A percentile compares a stretch with the other conserved stretches of the same genome.
Evolutionary conservation across 1,140 invertebrate genomes (phyloP).

Genomic region (Aphelinus certus): DNA sequence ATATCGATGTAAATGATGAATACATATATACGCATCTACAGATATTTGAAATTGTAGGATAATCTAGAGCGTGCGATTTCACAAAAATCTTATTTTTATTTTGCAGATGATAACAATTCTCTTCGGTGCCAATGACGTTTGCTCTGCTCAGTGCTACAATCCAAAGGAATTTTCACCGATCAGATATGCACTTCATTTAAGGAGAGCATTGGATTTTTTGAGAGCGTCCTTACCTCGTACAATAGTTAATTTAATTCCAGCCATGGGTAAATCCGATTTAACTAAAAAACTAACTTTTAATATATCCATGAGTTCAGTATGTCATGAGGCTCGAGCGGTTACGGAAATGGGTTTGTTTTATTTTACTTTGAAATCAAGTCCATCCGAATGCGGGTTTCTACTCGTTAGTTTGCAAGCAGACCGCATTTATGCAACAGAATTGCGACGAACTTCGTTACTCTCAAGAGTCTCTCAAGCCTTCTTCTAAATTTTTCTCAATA

Average conservation of each 20-base stretch:
- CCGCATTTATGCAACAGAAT: background rate
- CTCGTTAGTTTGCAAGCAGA: background rate
- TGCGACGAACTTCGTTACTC: background rate
- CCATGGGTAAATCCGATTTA: constrained; percentile 70
- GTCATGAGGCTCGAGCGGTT: background rate
- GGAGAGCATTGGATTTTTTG: constrained; percentile 74
- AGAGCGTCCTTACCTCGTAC: constrained; percentile 75
- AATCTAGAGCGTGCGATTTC: background rate
- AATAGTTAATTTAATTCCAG: constrained; percentile 80
- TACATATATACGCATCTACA: background rate
- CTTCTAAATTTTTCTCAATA: background rate
- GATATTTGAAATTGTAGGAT: background rate
- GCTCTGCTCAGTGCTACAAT: constrained; percentile 78
- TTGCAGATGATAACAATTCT: constrained; percentile 79
- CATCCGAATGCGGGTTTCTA: constrained; percentile 4
- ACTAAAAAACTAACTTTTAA: background rate
- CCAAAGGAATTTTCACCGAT: constrained; percentile 69
- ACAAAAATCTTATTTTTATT: constrained; percentile 5
- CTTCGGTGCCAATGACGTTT: constrained; percentile 86
- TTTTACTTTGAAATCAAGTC: constrained; percentile 14
- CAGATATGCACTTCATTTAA: constrained; percentile 72
- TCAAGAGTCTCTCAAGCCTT: background rate
- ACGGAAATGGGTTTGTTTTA: constrained; percentile 3
- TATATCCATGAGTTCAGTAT: background rate
- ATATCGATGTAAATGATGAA: too few relatives aligned